phyloP scores from a whole-genome alignment of 2,888 invertebrate genomes.

The Lottia gigantea region DNA sequence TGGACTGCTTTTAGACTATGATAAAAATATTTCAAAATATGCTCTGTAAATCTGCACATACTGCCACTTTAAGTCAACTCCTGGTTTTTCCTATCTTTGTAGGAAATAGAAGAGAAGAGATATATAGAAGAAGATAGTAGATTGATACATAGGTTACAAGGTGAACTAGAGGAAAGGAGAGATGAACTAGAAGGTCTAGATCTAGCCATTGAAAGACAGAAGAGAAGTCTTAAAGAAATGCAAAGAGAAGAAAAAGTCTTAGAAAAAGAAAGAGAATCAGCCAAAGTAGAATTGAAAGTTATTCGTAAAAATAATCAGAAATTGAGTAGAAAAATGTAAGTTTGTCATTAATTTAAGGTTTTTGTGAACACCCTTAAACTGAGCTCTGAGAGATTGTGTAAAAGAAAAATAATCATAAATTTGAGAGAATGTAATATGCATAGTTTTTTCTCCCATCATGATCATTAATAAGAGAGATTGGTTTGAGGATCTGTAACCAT shows the following conservation, averaged over 20 bases:
- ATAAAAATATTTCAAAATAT: neutral
- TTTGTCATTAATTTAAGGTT: no score
- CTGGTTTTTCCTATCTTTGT: neutral
- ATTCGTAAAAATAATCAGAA: constrained; percentile 28
- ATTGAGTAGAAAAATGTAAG: no score
- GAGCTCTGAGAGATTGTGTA: no score
- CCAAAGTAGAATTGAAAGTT: constrained; percentile 49
- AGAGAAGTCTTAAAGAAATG: constrained; percentile 53
- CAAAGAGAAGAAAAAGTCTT: constrained; percentile 53
- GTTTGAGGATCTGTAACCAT: no score
- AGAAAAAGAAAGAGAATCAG: constrained; percentile 44
- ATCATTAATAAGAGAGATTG: no score
- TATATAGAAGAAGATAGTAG: constrained; percentile 50
- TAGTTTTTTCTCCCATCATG: no score
- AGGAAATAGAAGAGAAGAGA: constrained; percentile 36
- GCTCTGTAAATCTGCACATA: neutral
- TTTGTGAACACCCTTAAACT: no score
- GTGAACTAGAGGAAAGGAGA: constrained; percentile 60
- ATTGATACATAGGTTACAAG: constrained; percentile 50
- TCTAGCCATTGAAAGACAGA: constrained; percentile 64
- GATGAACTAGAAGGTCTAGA: constrained; percentile 65
- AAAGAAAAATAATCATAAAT: no score
- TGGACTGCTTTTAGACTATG: no score
- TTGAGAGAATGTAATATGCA: no score
- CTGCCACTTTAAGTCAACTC: neutral